Conservation (phyloP, 2,113 vertebrate genomes). For the Gopherus flavomarginatus region DNA sequence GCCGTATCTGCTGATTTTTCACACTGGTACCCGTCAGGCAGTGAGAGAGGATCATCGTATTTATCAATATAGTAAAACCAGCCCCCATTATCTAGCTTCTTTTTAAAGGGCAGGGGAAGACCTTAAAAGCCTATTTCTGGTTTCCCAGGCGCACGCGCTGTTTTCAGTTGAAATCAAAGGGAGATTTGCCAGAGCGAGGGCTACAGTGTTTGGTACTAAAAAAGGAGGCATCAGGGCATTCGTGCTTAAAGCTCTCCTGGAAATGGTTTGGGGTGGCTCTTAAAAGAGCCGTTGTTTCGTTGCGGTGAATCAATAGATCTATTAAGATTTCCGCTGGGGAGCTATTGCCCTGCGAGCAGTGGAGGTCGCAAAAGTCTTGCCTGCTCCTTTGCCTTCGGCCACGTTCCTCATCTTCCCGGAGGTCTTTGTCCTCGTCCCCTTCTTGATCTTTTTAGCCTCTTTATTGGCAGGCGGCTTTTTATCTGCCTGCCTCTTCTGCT, state of each 20-base stretch:
- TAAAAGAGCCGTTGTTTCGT: neutral
- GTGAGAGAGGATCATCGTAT: no score
- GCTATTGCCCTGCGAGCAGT: neutral
- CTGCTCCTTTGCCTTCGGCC: neutral
- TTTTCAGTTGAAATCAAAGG: neutral
- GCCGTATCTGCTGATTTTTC: neutral
- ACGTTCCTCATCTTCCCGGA: neutral
- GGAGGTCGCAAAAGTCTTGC: neutral
- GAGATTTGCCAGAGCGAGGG: no score
- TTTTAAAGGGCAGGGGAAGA: neutral
- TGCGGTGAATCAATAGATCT: neutral
- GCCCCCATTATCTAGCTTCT: neutral
- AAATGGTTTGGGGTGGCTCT: neutral
- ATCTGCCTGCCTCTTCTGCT: neutral
- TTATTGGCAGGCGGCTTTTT: neutral
- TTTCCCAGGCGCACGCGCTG: neutral
- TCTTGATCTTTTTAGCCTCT: neutral
- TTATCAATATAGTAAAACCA: no score
- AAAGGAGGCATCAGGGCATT: no score
- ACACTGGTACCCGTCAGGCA: neutral
- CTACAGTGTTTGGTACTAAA: no score
- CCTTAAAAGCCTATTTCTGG: neutral
- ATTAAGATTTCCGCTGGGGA: neutral
- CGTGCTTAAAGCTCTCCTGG: neutral
- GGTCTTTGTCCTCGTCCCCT: neutral